Percentiles rank a stretch among this genome's conserved stretches.
phyloP scores from a whole-genome alignment of 2,113 vertebrate species.

The Rhadina sibilatrix region DNA sequence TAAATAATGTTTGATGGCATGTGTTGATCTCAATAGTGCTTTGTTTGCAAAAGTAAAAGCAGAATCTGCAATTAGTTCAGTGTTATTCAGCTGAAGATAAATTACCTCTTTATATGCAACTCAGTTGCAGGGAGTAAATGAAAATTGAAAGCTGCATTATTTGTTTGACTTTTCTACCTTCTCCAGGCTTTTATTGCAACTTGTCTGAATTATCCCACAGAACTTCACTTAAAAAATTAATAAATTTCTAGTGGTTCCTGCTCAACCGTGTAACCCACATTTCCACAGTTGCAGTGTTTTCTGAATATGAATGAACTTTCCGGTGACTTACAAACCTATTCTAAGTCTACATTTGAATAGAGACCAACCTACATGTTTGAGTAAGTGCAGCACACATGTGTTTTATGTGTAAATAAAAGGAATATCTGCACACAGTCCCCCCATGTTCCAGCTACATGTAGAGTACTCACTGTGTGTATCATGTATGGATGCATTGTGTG shows the following conservation, averaged over 20 bases:
- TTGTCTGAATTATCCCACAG: background rate
- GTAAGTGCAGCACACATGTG: rapidly evolving
- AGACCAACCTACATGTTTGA: background rate
- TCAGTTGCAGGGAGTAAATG: background rate
- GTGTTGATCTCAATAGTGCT: background rate
- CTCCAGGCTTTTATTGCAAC: background rate
- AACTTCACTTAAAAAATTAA: background rate
- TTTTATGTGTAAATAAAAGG: background rate
- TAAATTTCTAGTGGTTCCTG: background rate
- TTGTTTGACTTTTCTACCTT: background rate
- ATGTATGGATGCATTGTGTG: background rate
- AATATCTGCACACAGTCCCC: rapidly evolving
- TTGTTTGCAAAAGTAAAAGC: background rate
- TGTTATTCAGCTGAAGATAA: background rate
- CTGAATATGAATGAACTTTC: background rate
- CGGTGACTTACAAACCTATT: background rate
- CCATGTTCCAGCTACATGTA: background rate
- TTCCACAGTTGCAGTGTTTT: background rate
- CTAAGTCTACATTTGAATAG: background rate
- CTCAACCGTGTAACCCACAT: background rate
- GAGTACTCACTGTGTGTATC: background rate
- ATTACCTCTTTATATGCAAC: background rate
- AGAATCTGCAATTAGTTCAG: background rate
- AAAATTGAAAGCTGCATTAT: background rate
- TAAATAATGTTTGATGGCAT: background rate